These are phyloP conservation scores for Alligator mississippiensis DNA, from an alignment of 2,113 vertebrate species.

Conservation along the genomic window DNA sequence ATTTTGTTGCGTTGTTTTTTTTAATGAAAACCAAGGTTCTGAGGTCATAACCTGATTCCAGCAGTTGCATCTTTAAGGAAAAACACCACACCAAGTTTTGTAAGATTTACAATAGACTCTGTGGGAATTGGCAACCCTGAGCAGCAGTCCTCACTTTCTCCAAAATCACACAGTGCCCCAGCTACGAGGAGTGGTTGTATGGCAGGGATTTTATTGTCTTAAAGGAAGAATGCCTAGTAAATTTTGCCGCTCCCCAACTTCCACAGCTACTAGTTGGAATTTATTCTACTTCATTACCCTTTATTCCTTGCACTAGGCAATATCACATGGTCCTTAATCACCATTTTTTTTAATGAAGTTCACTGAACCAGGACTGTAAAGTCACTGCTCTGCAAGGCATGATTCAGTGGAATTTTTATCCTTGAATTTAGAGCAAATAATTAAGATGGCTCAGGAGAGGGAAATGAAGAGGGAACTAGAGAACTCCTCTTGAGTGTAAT, in stretches of 20 bases:
- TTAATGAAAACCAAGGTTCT: not conserved
- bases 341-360: not conserved
- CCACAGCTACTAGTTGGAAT: not conserved
- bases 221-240: not conserved
- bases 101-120: not conserved
- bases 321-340: conserved; percentile 11
- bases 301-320: not conserved
- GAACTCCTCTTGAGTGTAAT: not conserved
- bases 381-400: not conserved
- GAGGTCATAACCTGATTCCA: not conserved
- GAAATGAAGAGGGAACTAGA: not conserved
- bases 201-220: not conserved
- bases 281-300: not conserved
- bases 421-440: not conserved
- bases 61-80: not conserved
- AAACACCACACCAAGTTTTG: not conserved
- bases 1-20: not conserved
- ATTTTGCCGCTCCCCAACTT: not conserved
- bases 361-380: conserved; percentile 28
- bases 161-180: not conserved
- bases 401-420: conserved; percentile 6
- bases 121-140: not conserved
- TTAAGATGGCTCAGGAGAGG: not conserved
- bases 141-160: not conserved
- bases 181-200: not conserved